Conservation (phyloP, 2,888 invertebrate species). For the Scaptomyza tumidula region DNA sequence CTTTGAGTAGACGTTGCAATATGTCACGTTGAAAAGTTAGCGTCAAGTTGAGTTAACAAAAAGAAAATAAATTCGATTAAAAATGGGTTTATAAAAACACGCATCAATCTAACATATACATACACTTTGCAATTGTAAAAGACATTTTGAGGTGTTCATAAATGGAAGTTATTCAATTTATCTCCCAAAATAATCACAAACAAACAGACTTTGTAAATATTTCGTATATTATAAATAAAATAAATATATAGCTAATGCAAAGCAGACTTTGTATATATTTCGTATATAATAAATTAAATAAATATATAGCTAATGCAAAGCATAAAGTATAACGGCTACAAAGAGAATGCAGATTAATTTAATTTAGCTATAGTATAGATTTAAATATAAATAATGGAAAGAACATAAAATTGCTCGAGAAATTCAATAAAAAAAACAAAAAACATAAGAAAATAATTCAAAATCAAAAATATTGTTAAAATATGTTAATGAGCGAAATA, state of each 20-base stretch:
- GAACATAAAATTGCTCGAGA: conserved; percentile 47
- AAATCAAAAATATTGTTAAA: conserved; percentile 4
- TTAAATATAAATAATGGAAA: conserved; percentile 13
- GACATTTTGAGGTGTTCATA: conserved; percentile 75
- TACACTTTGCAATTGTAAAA: conserved; percentile 47
- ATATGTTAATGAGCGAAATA: background rate
- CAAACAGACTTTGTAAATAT: conserved; percentile 48
- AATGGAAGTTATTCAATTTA: conserved; percentile 58
- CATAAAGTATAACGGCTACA: conserved; percentile 52
- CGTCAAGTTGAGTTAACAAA: conserved; percentile 44
- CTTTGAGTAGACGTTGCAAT: conserved; percentile 41
- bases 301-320: conserved; percentile 55
- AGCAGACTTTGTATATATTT: no score
- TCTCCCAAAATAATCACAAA: conserved; percentile 29
- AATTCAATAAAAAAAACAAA: conserved; percentile 45
- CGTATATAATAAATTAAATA: no score
- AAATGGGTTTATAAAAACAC: conserved; percentile 30
- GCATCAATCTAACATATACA: conserved; percentile 32
- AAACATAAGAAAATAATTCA: conserved; percentile 13
- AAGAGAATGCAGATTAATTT: conserved; percentile 36
- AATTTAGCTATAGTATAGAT: conserved; percentile 53
- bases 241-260: conserved; percentile 47
- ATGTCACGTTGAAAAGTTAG: conserved; percentile 64
- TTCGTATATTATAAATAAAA: conserved; percentile 13
- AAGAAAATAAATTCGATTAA: conserved; percentile 35